Conservation (phyloP, 53 echinoderm and acorn worm species). For the Glandiceps talaboti region DNA sequence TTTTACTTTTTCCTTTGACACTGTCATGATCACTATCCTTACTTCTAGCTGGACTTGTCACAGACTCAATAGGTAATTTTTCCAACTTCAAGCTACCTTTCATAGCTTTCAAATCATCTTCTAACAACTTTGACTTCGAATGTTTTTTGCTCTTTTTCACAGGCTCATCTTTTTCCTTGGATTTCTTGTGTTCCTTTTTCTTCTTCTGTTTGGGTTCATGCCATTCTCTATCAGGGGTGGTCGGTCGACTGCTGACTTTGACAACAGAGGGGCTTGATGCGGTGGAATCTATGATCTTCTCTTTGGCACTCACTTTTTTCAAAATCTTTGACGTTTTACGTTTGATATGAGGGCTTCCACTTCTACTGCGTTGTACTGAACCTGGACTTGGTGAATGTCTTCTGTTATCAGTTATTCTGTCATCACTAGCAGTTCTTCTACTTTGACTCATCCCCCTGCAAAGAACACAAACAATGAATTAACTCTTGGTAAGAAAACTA, state of each 20-base stretch:
- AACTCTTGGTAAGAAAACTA: too few species aligned
- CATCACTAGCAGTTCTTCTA: neutral
- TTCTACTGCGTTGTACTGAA: slow-evolving; percentile 23
- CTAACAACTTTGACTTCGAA: neutral
- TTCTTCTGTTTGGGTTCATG: neutral
- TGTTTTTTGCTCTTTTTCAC: neutral
- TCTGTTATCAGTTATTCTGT: neutral
- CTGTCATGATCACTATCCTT: neutral
- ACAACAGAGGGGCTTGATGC: neutral
- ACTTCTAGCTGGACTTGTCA: neutral
- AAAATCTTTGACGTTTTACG: neutral
- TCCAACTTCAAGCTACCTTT: neutral
- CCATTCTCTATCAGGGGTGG: neutral
- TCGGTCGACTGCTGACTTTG: neutral
- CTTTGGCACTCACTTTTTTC: neutral
- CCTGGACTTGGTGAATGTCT: neutral
- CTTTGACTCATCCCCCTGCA: neutral
- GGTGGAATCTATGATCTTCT: neutral
- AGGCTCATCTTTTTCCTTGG: neutral
- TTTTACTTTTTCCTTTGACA: neutral
- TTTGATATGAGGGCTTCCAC: slow-evolving; percentile 29
- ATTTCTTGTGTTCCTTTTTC: neutral
- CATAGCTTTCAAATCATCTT: neutral
- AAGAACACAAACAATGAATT: neutral
- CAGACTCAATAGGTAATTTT: neutral